Conservation (phyloP, 2,888 invertebrate species). For the Ophion ellenae region DNA sequence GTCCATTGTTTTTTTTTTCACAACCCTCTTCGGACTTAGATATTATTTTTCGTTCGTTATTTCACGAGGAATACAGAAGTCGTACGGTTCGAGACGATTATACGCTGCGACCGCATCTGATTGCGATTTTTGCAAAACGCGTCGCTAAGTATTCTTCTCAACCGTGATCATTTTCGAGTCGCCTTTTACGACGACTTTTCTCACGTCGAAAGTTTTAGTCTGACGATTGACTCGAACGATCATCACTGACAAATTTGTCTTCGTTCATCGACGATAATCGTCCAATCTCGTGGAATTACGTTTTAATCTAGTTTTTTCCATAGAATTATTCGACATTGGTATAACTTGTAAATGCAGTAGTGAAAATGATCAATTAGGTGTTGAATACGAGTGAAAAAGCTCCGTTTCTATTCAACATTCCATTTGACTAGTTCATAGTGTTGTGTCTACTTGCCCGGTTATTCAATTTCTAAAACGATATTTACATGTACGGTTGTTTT, state of each 20-base stretch:
- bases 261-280: background rate
- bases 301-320: background rate
- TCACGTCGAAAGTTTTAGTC: too few relatives aligned
- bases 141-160: background rate
- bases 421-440: slow-evolving; percentile 33
- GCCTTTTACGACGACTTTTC: background rate
- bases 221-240: background rate
- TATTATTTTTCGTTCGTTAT: slow-evolving; percentile 34
- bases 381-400: background rate
- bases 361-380: background rate
- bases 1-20: slow-evolving; percentile 10
- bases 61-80: slow-evolving; percentile 14
- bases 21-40: slow-evolving; percentile 54
- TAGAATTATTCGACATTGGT: background rate
- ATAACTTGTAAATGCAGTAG: background rate
- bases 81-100: background rate
- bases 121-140: background rate
- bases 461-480: slow-evolving; percentile 39
- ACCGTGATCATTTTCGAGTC: background rate
- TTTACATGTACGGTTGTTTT: slow-evolving; percentile 39
- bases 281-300: background rate
- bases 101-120: too few relatives aligned
- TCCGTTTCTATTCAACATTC: background rate
- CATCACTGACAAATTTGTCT: background rate
- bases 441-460: background rate